Percentiles rank a stretch among this genome's conserved stretches.
Evolutionary conservation across 2,888 invertebrate genomes (phyloP).

Genomic region (Zele albiditarsus): DNA sequence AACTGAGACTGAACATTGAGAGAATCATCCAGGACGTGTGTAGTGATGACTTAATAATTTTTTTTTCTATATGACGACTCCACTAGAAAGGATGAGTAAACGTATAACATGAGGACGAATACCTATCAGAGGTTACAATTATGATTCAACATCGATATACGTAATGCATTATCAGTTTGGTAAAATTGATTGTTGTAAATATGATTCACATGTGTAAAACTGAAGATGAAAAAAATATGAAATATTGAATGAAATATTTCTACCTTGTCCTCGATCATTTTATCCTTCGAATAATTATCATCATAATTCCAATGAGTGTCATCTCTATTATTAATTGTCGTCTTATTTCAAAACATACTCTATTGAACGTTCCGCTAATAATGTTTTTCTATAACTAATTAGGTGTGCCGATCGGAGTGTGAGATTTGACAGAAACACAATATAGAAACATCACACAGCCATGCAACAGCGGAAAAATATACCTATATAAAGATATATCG

Average conservation of each 20-base stretch:
- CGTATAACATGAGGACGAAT: neutral
- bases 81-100: slow-evolving; percentile 16
- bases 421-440: slow-evolving; percentile 49
- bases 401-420: slow-evolving; percentile 45
- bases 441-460: neutral
- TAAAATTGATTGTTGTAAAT: neutral
- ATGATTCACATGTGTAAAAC: neutral
- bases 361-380: neutral
- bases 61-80: neutral
- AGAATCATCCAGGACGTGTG: neutral
- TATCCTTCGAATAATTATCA: neutral
- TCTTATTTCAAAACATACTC: neutral
- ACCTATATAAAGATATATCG: neutral
- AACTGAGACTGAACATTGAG: neutral
- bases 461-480: neutral
- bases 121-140: neutral
- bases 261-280: neutral
- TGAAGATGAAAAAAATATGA: neutral
- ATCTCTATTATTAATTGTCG: neutral
- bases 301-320: neutral
- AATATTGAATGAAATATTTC: neutral
- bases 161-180: neutral
- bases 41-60: neutral
- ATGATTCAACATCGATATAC: slow-evolving; percentile 15
- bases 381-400: slow-evolving; percentile 37